Evolutionary conservation across 1,140 invertebrate genomes (phyloP).

Genomic region (Diachasmimorpha longicaudata): DNA sequence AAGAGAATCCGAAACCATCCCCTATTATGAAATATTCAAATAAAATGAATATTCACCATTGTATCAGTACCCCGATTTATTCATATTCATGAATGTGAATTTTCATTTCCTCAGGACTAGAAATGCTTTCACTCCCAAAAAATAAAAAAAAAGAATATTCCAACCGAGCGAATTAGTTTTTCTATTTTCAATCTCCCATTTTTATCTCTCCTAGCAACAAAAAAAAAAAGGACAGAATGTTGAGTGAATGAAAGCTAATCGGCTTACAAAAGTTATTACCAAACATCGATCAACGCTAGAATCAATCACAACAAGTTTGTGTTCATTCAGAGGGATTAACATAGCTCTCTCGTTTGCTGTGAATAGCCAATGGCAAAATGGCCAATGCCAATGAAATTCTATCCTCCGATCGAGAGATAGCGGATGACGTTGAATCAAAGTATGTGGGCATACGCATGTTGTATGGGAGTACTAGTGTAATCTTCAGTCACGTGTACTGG

Average conservation of each 20-base stretch:
- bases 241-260: constrained; percentile 4
- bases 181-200: not conserved
- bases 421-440: not conserved
- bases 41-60: not conserved
- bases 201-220: not conserved
- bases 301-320: constrained; percentile 14
- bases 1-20: not conserved
- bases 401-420: not conserved
- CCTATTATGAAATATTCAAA: not conserved
- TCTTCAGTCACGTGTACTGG: not conserved
- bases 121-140: not conserved
- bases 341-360: not conserved
- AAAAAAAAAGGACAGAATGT: not conserved
- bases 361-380: not conserved
- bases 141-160: not conserved
- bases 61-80: not conserved
- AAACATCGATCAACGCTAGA: constrained; percentile 10
- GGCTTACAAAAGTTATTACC: constrained; percentile 7
- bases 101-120: not conserved
- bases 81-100: not conserved
- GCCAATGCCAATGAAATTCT: not conserved
- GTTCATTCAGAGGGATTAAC: constrained; percentile 9
- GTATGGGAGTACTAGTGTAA: not conserved
- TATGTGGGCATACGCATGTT: not conserved
- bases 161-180: not conserved